Evolutionary conservation across 2,797 vertebrate genomes (phyloP).

Genomic region (Phrynocephalus forsythii): DNA sequence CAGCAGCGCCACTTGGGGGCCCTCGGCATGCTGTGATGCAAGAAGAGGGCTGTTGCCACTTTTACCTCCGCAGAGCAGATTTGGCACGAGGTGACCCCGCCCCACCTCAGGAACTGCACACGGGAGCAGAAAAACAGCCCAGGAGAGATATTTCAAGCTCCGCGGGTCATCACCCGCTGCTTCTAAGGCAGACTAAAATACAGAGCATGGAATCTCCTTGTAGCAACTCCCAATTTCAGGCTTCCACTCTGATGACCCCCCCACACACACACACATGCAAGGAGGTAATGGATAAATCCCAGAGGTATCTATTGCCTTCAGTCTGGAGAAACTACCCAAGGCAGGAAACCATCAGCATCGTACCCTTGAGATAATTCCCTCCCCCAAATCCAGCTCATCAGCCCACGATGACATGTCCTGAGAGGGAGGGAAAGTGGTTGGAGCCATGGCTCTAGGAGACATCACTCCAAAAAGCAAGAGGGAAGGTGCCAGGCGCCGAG

Average conservation of each 20-base stretch:
- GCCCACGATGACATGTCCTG: too few relatives aligned
- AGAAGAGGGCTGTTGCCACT: rapidly evolving
- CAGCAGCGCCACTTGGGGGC: background rate
- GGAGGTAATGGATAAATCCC: conserved; percentile 20
- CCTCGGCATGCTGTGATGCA: rapidly evolving
- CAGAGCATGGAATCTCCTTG: conserved; percentile 56
- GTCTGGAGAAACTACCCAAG: background rate
- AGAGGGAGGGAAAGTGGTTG: background rate
- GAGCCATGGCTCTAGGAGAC: background rate
- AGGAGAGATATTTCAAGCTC: background rate
- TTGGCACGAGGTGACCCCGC: rapidly evolving
- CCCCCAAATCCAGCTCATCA: background rate
- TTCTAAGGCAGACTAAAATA: conserved; percentile 57
- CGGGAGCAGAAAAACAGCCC: background rate
- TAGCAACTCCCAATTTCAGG: conserved; percentile 42
- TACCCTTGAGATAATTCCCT: too few relatives aligned
- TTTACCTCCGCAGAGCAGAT: background rate
- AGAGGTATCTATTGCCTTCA: background rate
- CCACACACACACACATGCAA: rapidly evolving
- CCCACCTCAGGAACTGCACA: background rate
- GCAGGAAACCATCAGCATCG: background rate
- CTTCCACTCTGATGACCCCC: background rate
- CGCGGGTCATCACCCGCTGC: background rate
- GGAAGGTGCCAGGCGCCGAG: background rate
- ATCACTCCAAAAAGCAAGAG: too few relatives aligned